A percentile compares a stretch with the other conserved stretches of the same genome.
Conservation (phyloP, 37 sponge, comb jelly and placozoan genomes). For the Aplysina aerophoba region DNA sequence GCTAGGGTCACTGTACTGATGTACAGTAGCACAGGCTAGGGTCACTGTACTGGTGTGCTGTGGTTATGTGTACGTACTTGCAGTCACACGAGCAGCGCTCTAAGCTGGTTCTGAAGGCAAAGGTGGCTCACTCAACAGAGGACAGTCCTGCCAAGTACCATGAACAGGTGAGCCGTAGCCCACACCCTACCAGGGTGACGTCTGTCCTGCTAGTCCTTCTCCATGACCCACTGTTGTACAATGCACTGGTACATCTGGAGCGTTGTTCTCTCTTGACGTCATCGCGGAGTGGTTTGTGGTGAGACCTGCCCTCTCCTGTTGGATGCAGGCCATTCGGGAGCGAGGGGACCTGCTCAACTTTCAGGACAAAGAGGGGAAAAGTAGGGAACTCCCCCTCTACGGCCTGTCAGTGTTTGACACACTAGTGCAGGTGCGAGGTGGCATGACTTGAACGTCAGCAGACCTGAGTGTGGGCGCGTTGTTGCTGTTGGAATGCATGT, state of each 20-base stretch:
- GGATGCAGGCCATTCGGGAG: neutral
- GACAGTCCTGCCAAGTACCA: neutral
- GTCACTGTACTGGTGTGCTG: too few relatives aligned
- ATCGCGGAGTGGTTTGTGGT: too few relatives aligned
- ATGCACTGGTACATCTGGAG: too few relatives aligned
- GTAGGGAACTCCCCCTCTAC: neutral
- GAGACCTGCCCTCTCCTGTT: neutral
- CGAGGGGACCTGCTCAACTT: neutral
- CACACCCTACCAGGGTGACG: neutral
- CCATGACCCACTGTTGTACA: neutral
- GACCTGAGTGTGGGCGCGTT: too few relatives aligned
- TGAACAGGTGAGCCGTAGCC: constrained; percentile 12
- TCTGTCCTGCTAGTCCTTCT: neutral
- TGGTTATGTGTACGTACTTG: neutral
- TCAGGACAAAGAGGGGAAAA: constrained; percentile 1
- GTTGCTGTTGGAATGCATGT: too few relatives aligned
- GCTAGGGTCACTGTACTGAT: too few relatives aligned
- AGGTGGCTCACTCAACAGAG: neutral
- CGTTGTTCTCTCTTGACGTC: too few relatives aligned
- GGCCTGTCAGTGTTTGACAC: constrained; percentile 17
- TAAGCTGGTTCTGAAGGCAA: constrained; percentile 1
- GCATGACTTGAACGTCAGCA: too few relatives aligned
- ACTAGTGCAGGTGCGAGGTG: neutral
- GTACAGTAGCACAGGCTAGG: too few relatives aligned
- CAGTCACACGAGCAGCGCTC: neutral